Percentiles rank a stretch among this genome's conserved stretches.
phyloP scores from a whole-genome alignment of 2,113 vertebrate genomes.

The Barbus barbus region DNA sequence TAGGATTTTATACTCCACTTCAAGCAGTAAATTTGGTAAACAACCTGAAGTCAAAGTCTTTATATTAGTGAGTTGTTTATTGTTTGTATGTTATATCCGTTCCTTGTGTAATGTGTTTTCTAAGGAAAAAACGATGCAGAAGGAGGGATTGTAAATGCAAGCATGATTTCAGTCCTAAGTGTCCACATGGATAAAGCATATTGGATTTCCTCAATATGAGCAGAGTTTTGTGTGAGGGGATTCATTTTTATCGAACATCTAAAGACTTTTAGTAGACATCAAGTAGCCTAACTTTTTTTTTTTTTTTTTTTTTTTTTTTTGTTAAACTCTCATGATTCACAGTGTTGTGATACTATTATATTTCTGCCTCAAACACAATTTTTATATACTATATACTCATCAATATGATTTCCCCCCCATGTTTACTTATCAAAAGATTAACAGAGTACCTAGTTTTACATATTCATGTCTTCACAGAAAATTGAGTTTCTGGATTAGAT shows the following conservation, averaged over 20 bases:
- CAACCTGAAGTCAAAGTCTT: not conserved
- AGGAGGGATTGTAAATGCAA: not conserved
- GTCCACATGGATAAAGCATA: constrained; percentile 47
- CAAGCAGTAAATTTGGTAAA: not conserved
- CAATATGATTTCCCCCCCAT: no score
- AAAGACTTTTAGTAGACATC: no score
- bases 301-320: not conserved
- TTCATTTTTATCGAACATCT: not conserved
- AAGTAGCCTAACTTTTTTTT: no score
- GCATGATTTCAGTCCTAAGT: constrained; percentile 51
- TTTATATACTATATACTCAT: not conserved
- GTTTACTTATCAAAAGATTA: not conserved
- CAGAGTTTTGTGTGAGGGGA: constrained; percentile 43
- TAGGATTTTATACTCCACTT: not conserved
- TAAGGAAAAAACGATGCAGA: not conserved
- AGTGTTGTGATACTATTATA: not conserved
- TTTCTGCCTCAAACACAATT: not conserved
- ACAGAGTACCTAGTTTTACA: not conserved
- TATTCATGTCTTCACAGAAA: constrained; percentile 52
- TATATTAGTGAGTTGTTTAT: not conserved
- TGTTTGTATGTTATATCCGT: not conserved
- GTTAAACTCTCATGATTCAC: not conserved
- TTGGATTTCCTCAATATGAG: constrained; percentile 52
- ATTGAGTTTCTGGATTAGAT: constrained; percentile 44
- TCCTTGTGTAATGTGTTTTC: not conserved